Percentiles rank a stretch among this genome's conserved stretches.
phyloP scores from a whole-genome alignment of 1,140 invertebrate genomes.

The Achroia grisella region DNA sequence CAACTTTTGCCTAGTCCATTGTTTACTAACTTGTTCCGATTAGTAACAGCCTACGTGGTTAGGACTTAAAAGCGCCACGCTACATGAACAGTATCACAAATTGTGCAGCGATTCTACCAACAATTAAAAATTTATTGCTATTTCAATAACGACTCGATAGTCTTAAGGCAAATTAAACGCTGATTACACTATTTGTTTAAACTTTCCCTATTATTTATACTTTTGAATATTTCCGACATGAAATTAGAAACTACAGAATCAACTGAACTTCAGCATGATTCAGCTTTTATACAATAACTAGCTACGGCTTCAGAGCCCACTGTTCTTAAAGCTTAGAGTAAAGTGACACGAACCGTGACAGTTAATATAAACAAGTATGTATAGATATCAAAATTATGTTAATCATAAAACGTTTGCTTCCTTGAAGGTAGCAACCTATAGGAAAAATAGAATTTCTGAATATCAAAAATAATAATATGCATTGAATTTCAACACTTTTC shows the following conservation, averaged over 20 bases:
- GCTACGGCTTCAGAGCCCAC: slow-evolving; percentile 17
- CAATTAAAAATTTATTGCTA: slow-evolving; percentile 64
- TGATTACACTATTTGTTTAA: slow-evolving; percentile 28
- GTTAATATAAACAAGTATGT: slow-evolving; percentile 44
- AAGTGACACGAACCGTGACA: slow-evolving; percentile 43
- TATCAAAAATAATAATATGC: slow-evolving; percentile 68
- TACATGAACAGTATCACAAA: slow-evolving; percentile 62
- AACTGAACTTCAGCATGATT: slow-evolving; percentile 21
- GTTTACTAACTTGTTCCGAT: too few species aligned
- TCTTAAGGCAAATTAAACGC: slow-evolving; percentile 61
- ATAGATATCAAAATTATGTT: slow-evolving; percentile 56
- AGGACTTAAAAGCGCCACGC: slow-evolving; percentile 46
- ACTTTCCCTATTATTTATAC: slow-evolving; percentile 19
- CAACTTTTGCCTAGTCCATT: too few species aligned
- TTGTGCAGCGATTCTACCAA: slow-evolving; percentile 56
- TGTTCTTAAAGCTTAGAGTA: slow-evolving; percentile 33
- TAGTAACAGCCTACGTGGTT: neutral
- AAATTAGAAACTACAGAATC: slow-evolving; percentile 20
- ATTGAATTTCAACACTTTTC: slow-evolving; percentile 40
- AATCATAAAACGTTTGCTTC: slow-evolving; percentile 41
- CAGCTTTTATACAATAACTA: slow-evolving; percentile 20
- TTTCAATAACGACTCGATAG: slow-evolving; percentile 43
- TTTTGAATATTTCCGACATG: slow-evolving; percentile 26
- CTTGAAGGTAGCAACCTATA: slow-evolving; percentile 54
- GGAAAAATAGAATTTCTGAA: slow-evolving; percentile 66